Percentiles rank a stretch among this genome's conserved stretches.
Evolutionary conservation across 1,140 invertebrate species (phyloP).

Genomic region (Acromyrmex charruanus): DNA sequence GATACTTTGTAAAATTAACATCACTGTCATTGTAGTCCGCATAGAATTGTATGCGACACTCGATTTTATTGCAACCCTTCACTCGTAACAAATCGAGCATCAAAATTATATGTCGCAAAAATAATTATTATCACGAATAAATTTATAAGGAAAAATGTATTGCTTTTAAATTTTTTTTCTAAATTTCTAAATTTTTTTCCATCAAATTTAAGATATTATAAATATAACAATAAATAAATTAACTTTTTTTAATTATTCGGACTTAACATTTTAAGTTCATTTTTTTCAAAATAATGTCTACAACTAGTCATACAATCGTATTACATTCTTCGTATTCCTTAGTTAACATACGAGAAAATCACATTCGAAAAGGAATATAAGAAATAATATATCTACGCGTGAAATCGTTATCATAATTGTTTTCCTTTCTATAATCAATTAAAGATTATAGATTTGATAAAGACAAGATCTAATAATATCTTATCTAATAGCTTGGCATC

Average conservation of each 20-base stretch:
- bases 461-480: background rate
- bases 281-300: background rate
- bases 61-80: background rate
- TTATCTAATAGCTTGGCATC: slow-evolving; percentile 17
- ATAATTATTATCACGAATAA: background rate
- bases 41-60: background rate
- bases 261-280: background rate
- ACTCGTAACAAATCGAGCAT: background rate
- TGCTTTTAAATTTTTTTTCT: background rate
- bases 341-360: background rate
- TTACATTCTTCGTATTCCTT: background rate
- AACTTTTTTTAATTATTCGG: background rate
- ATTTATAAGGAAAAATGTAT: background rate
- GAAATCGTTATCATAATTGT: background rate
- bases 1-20: slow-evolving; percentile 34
- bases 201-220: background rate
- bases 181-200: too few relatives aligned
- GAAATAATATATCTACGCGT: background rate
- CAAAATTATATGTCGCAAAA: background rate
- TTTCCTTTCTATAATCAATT: background rate
- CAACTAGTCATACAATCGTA: background rate
- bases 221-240: background rate
- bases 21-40: slow-evolving; percentile 4
- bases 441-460: background rate
- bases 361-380: too few relatives aligned